Base-by-base conservation (phyloP, 1,140 invertebrate genomes). In the Sogatella furcifera region DNA sequence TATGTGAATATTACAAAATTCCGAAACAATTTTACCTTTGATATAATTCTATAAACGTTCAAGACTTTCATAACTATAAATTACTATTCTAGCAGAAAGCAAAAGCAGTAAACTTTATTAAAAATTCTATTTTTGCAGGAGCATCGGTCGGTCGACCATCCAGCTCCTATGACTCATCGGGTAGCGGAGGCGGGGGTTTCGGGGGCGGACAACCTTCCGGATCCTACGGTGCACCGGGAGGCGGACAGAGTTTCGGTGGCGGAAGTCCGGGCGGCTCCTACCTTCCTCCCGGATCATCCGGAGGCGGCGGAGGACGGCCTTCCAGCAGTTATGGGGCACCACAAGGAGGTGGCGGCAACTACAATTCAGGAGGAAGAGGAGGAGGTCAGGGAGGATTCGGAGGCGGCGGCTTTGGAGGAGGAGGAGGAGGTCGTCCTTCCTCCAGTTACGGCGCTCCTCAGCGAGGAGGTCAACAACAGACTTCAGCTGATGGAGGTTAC, bases 401-500 rank as follows among this genome's bases (percentile, higher is more conserved):
- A 9, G 13, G 42, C 1, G 13, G 49, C 65, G 59, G 56, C 69
- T 69, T 42, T 21, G 44, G 44, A n/a, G 57, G 31, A 28, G 52
- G 31, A 1, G 69, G 69, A 13, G 68, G 69, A 28, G 66, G 66
- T 41, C n/a, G 55, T 22, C 57, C 64, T 14, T 60, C 59, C 13
- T 55, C 62, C 15, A 54, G 61, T 2, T 68, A 65, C 9, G 67
- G 68, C 15, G 74, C 70, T 28, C 67, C 68, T 21, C 70, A 69
- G 5, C 69, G 65, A 43, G 67, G 65, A 28, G 56, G 56, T 8
- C 34, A 38, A 38, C 34, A 38, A 10, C 34, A 38, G 9, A 38
- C 11, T 10, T 9, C 9, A 1, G 34, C 34, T 10, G 11, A 38
- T 10, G 34, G 34, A 38, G 34, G 34, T 13, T 38, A 38, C 34